phyloP scores from a whole-genome alignment of 1,140 invertebrate species.

The Meloidogyne hapla region DNA sequence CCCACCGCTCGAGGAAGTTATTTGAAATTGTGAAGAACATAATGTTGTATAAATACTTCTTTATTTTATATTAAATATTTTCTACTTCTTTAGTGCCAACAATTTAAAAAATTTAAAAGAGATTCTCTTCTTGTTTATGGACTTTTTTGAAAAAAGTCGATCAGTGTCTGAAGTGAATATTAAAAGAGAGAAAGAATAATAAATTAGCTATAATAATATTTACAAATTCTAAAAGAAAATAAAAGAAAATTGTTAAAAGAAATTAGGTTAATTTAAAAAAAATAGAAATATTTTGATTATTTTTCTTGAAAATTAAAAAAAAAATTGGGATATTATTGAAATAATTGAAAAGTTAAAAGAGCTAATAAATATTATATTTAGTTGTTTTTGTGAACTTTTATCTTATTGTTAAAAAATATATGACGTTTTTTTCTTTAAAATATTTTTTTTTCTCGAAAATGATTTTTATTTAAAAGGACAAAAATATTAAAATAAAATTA shows the following conservation, averaged over 20 bases:
- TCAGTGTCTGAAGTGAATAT: background rate
- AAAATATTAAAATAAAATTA: too few relatives aligned
- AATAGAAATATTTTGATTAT: background rate
- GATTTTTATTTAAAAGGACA: too few relatives aligned
- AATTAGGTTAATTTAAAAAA: background rate
- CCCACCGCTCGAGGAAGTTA: slow-evolving; percentile 22
- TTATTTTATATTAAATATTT: background rate
- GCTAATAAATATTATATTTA: too few relatives aligned
- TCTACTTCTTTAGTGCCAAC: background rate
- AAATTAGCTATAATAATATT: slow-evolving; percentile 2
- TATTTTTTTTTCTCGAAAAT: too few relatives aligned
- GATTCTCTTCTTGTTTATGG: background rate
- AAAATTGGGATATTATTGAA: too few relatives aligned
- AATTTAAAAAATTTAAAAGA: background rate
- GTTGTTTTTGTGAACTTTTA: too few relatives aligned
- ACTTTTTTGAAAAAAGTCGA: background rate
- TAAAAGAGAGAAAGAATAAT: background rate
- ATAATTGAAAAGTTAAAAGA: too few relatives aligned
- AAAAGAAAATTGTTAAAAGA: background rate
- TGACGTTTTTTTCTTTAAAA: too few relatives aligned
- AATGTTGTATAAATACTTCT: background rate
- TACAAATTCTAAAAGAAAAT: background rate
- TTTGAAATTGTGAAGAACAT: slow-evolving; percentile 25
- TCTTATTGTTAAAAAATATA: too few relatives aligned
- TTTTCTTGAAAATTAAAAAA: too few relatives aligned